Base-by-base conservation (phyloP, 2,888 invertebrate species). In the Acholoe squamosa region DNA sequence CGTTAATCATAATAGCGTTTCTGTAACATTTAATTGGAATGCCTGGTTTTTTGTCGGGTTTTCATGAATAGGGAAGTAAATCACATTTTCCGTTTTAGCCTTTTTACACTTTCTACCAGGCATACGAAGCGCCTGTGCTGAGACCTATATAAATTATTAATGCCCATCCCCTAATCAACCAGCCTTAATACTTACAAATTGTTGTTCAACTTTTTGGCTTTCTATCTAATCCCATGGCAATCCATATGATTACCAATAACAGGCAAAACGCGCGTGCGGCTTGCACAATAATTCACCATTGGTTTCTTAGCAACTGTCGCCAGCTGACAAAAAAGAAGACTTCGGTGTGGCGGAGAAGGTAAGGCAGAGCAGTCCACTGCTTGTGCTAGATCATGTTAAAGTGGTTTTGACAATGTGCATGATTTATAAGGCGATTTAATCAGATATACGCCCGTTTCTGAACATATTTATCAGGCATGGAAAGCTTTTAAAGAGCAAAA, bases 1-100 rank as follows among this genome's bases (percentile, higher is more conserved):
- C 86, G 54, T 86, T 86, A 86, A 86, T 86, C 86, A 86, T 86
- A 86, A 86, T 86, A 52, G 56, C 33, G 56, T 86, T 86, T 86
- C 54, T 54, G 86, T 33, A 54, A 54, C 54, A 43, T 86, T 86
- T 86, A 86, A 86, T 86, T 86, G 86, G 86, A 86, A 86, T 86
- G 86, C 52, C 22, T 25, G 0, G 25, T 12, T 84, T 84, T 84
- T 84, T 84, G 33, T 51, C 51, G 19, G 10, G 34, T 51, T 84
- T 84, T 84, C 84, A 51, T 51, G 43, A 51, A 51, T 51, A 22
- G 51, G 34, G 43, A 34, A 84, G 84, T 84, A 84, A 84, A 84
- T 84, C 51, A 84, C 51, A 84, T 84, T 84, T 84, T n/a, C 43
- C n/a, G 5, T 84, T 84, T 84, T 84, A 51, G 80, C n/a, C 61